Base-by-base conservation (phyloP, 2,888 invertebrate species). In the Operophtera brumata region DNA sequence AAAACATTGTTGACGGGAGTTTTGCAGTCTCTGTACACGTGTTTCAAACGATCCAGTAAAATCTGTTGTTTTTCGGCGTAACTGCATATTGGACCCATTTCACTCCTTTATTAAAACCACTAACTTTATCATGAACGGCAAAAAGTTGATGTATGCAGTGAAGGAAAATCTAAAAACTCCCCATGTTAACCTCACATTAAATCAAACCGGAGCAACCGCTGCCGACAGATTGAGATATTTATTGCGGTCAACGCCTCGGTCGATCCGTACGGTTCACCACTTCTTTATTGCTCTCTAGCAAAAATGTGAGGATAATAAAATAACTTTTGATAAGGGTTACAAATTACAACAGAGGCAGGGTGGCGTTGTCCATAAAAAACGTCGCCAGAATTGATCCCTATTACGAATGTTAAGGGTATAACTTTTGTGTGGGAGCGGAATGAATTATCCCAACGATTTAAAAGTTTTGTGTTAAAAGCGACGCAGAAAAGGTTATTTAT, bases 221-320 rank as follows among this genome's bases (percentile, higher is more conserved):
- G 46, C 26, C 35, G 54, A 54, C 60, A 60, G 51, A 52, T 57
- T 52, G 57, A 55, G 37, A 44, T 57, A 60, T 58, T 54, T 57
- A 51, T 56, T 52, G 54, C 61, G 58, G 58, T 58, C 58, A 56
- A 56, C 52, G 53, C 50, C 48, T 56, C 56, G 39, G 12, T 28
- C 44, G 46, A 37, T 48, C 54, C 40, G 48, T 36, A 40, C 57
- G 52, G 53, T 53, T 55, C 57, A 55, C 50, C 57, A 56, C 58
- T 54, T 40, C 48, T 58, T 47, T 57, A 61, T 61, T 30, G 49
- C 44, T 58, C 43, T 57, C 57, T 57, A 26, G 47, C 39, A 39
- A 47, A 56, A 56, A 56, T 47, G 46, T 47, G 51, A 39, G 55
- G 28, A 44, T 58, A 58, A 54, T 55, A 55, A 55, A 51, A 54